A percentile compares a stretch with the other conserved stretches of the same genome.
Conservation (phyloP, 2,888 invertebrate genomes). For the Eustalomyia histrio region DNA sequence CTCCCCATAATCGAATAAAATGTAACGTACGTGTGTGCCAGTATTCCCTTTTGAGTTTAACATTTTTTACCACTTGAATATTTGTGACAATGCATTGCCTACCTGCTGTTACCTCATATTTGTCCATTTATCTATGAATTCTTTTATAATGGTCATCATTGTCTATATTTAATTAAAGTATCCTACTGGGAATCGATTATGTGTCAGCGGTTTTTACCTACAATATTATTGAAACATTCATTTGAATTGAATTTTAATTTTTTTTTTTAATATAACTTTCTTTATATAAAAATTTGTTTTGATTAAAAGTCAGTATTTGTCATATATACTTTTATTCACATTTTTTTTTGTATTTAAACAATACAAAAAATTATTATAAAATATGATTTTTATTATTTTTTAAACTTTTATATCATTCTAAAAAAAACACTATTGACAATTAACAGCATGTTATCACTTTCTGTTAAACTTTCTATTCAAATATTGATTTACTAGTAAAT, state of each 20-base stretch:
- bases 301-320: neutral
- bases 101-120: neutral
- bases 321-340: neutral
- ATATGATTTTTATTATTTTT: slow-evolving; percentile 52
- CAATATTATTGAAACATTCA: slow-evolving; percentile 8
- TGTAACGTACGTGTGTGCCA: neutral
- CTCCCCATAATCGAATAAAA: slow-evolving; percentile 21
- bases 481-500: neutral
- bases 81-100: neutral
- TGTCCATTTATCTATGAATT: neutral
- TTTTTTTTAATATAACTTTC: slow-evolving; percentile 1
- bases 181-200: slow-evolving; percentile 48
- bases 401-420: slow-evolving; percentile 33
- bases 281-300: neutral
- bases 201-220: slow-evolving; percentile 36
- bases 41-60: slow-evolving; percentile 17
- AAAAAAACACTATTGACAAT: slow-evolving; percentile 53
- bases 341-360: slow-evolving; percentile 22
- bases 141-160: slow-evolving; percentile 16
- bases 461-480: neutral
- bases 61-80: slow-evolving; percentile 37
- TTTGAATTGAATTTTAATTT: slow-evolving; percentile 18
- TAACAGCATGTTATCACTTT: slow-evolving; percentile 56
- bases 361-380: slow-evolving; percentile 50
- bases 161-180: slow-evolving; percentile 35